Base-by-base conservation (phyloP, 2,113 vertebrate species). In the Phainopepla nitens region DNA sequence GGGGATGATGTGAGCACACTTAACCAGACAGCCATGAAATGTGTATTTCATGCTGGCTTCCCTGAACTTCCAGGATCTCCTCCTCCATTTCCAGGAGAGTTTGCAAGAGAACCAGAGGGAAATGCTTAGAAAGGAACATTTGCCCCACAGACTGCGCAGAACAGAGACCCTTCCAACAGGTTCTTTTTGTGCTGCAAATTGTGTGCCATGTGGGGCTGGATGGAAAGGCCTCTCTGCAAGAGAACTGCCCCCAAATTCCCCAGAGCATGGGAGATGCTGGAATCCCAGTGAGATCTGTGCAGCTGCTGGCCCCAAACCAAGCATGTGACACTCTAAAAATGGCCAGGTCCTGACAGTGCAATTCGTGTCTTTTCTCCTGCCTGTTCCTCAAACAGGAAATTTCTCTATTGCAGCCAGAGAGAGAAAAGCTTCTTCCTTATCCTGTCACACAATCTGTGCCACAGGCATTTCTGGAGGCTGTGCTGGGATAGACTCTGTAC, bases 11-110 rank as follows among this genome's bases (percentile, higher is more conserved):
- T 16, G 89, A 96, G 94, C 84, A 81, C 87, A 70, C 51, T 36
- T 75, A 85, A 95, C 49, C 50, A 93, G 96, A 91, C 92, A 89
- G 72, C 95, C 97, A 62, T 95, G 97, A 97, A 97, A 97, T 96
- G 96, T 29, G 33, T 45, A 94, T 97, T 97, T 96, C 94, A 89
- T 41, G 90, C 91, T 78, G 93, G 51, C 95, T 95, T 96, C 86
- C 51, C 69, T 42, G 51, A 71, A 29, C 92, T 92, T 87, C 82
- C 19, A 78, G 23, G 13, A 71, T 88, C 71, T 93, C 88, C 95
- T 95, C 72, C 88, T 93, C 73, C 36, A 11, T 65, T 58, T 66
- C 47, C 60, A 72, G 47, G 27, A 33, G 53, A 33, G 54, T 28
- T 62, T 53, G 29, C 68, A 70, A 79, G 39, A 87, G 58, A 86